Base-by-base conservation (phyloP, 1,140 invertebrate genomes). In the Steinernema feltiae region DNA sequence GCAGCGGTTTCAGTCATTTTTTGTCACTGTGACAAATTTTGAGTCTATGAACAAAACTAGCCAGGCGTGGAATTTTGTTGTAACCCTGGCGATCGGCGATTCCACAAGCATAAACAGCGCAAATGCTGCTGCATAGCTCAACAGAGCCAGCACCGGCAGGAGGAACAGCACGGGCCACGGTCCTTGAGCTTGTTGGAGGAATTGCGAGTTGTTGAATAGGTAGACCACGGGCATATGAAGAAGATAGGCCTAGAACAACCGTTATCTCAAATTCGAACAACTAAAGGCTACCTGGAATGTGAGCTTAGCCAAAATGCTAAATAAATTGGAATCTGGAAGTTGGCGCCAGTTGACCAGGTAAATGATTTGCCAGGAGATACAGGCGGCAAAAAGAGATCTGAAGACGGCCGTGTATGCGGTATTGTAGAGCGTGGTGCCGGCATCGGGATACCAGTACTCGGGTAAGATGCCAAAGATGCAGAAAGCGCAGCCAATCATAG, bases 251-350 rank as follows among this genome's bases (percentile, higher is more conserved):
- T 41, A 18, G 18, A 41, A 41, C 35, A 41, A 41, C 7, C 35
- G 18, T 7, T 18, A 7, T 41, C 18, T 41, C 7, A 41, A 41
- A 41, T 41, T 41, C 7, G 7, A 41, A 18, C 7, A 41, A 41
- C 18, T 41, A 7, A 18, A 41, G 18, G 7, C 7, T 41, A 41
- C 69, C 69, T 32, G 31, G n/a, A 30, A 69, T 3, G 69, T 69
- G 31, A 69, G 69, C 69, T 69, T 69, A n/a, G 69, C 69, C 69
- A 69, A 7, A 32, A 69, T 69, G 69, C 69, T 69, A 18, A 29
- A 3, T 7, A 69, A 7, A 7, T 29, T 29, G 3, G 69, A 29
- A 29, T 29, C 31, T n/a, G 31, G 27, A 69, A 69, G 31, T 18
- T 3, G n/a, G 3, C 69, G 3, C 69, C 31, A 29, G 18, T 69